Conservation (phyloP, 1,140 invertebrate species). For the Drosophila ananassae region DNA sequence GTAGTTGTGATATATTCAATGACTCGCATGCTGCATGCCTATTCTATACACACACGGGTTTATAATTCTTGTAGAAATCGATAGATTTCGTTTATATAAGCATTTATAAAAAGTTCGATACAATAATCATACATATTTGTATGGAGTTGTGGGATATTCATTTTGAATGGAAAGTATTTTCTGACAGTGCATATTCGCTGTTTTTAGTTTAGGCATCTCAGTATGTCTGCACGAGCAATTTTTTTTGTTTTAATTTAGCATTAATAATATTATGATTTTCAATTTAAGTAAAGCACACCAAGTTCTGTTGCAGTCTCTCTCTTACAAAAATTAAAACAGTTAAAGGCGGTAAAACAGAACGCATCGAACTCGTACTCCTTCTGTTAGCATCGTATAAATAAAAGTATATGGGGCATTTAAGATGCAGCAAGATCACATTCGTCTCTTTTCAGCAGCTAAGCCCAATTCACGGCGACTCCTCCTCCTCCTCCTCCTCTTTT, state of each 20-base stretch:
- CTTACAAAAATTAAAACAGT: conserved; percentile 72
- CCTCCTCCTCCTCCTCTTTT: conserved; percentile 61
- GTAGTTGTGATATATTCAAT: conserved; percentile 56
- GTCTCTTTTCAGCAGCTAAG: conserved; percentile 5
- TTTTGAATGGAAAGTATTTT: conserved; percentile 29
- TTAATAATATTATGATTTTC: conserved; percentile 45
- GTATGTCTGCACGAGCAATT: conserved; percentile 33
- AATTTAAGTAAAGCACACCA: conserved; percentile 74
- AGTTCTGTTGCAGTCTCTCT: conserved; percentile 75
- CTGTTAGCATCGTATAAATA: conserved; percentile 51
- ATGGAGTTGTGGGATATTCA: conserved; percentile 32
- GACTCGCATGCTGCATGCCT: conserved; percentile 6
- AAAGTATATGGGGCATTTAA: conserved; percentile 45
- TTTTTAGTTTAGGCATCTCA: conserved; percentile 23
- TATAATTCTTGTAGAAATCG: conserved; percentile 47
- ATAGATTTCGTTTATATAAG: conserved; percentile 56
- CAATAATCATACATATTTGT: conserved; percentile 43
- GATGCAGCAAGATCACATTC: conserved; percentile 10
- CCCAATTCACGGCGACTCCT: conserved; percentile 17
- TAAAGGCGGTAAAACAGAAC: conserved; percentile 64
- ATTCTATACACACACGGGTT: conserved; percentile 54
- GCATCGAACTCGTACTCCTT: conserved; percentile 21
- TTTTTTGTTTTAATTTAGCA: conserved; percentile 2
- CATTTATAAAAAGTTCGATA: conserved; percentile 69
- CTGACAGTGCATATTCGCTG: conserved; percentile 17